Percentiles rank a stretch among this genome's conserved stretches.
Evolutionary conservation across 2,797 vertebrate species (phyloP).

Genomic region (Antennarius maculatus): DNA sequence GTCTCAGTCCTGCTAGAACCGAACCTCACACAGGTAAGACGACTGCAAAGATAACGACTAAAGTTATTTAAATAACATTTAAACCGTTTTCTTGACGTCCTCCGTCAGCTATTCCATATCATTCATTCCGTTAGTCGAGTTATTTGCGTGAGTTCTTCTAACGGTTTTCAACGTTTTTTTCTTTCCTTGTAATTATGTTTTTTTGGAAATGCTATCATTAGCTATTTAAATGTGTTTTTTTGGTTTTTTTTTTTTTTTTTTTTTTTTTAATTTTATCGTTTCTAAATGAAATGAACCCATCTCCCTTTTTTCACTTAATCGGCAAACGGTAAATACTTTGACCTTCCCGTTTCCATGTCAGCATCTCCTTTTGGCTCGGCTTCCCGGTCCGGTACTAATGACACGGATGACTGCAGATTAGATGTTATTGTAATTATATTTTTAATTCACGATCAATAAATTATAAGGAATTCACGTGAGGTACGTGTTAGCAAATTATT

Average conservation of each 20-base stretch:
- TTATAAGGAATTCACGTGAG: background rate
- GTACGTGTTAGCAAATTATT: background rate
- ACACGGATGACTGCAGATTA: background rate
- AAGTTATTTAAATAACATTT: background rate
- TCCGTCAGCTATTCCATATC: too few relatives aligned
- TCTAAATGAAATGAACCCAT: slow-evolving; percentile 2
- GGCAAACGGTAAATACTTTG: slow-evolving; percentile 25
- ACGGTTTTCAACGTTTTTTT: too few relatives aligned
- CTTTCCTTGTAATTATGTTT: too few relatives aligned
- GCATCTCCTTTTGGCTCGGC: slow-evolving; percentile 18
- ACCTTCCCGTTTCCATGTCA: slow-evolving; percentile 50
- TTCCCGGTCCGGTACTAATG: slow-evolving; percentile 2
- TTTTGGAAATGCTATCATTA: too few relatives aligned
- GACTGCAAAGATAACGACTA: rapidly evolving
- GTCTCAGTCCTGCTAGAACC: slow-evolving; percentile 34
- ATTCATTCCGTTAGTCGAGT: too few relatives aligned
- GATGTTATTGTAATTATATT: background rate
- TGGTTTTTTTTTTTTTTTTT: too few relatives aligned
- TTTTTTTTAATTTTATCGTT: too few relatives aligned
- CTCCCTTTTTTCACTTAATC: slow-evolving; percentile 5
- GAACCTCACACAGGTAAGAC: slow-evolving; percentile 75
- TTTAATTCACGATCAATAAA: background rate
- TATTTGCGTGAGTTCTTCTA: too few relatives aligned
- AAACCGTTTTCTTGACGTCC: too few relatives aligned
- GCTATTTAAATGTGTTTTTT: too few relatives aligned